These are phyloP conservation scores for Holocentrus rufus DNA, from an alignment of 2,797 vertebrate species.

Conservation along the genomic window DNA sequence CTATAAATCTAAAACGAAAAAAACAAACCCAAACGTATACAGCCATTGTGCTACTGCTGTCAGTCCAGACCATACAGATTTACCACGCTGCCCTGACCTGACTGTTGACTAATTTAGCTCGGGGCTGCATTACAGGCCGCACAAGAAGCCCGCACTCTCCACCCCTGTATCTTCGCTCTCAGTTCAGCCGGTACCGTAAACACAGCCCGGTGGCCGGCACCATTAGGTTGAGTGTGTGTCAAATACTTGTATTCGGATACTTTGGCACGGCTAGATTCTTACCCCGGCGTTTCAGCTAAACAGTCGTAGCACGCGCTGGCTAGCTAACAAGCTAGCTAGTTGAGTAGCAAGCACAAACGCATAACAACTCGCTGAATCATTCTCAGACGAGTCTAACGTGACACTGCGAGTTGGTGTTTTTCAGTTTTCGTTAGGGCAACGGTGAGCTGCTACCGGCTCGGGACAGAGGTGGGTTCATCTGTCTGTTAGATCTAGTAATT, in stretches of 20 bases:
- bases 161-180: slow-evolving; percentile 33
- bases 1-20: neutral
- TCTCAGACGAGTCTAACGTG: slow-evolving; percentile 76
- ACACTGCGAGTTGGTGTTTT: slow-evolving; percentile 75
- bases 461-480: slow-evolving; percentile 34
- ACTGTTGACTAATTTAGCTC: slow-evolving; percentile 77
- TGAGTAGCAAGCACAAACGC: slow-evolving; percentile 73
- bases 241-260: slow-evolving; percentile 43
- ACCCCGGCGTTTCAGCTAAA: slow-evolving; percentile 54
- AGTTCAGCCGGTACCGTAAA: slow-evolving; percentile 45
- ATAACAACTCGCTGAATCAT: slow-evolving; percentile 87
- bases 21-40: neutral
- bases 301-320: slow-evolving; percentile 77
- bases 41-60: slow-evolving; percentile 55
- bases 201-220: slow-evolving; percentile 5
- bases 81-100: slow-evolving; percentile 61
- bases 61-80: slow-evolving; percentile 46
- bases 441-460: slow-evolving; percentile 34
- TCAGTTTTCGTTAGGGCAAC: slow-evolving; percentile 55
- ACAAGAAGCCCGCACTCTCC: slow-evolving; percentile 55
- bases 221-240: slow-evolving; percentile 17
- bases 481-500: slow-evolving; percentile 38
- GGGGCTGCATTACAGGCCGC: slow-evolving; percentile 79
- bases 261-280: slow-evolving; percentile 39
- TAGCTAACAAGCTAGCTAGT: slow-evolving; percentile 68